Base-by-base conservation (phyloP, 2,797 vertebrate species). In the Hafferia zeledoni region DNA sequence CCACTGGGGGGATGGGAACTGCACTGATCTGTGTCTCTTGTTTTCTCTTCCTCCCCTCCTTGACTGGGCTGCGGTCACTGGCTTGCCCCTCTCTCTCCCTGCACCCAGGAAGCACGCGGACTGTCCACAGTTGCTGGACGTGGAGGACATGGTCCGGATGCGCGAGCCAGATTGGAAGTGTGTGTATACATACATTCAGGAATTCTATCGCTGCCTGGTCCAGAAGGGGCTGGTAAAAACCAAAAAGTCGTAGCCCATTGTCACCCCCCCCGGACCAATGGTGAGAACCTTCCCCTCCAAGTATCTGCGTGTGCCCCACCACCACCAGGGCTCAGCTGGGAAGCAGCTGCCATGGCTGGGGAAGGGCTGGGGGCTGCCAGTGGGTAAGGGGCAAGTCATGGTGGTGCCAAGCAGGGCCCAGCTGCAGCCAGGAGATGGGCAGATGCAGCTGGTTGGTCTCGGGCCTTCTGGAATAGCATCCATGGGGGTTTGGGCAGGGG, bases 131-230 rank as follows among this genome's bases (percentile, higher is more conserved):
- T 99, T 99, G 98, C 98, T 99, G 98, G 99, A 99, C 93, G 99
- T 99, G 98, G 99, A 99, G 97, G 99, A 99, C 98, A 99, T 99
- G 99, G 99, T 99, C 98, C 99, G 99, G 98, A 99, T 99, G 99
- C 99, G 99, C 82, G 99, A 99, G 98, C 99, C 99, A 3, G 99
- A 99, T 98, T 99, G 99, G 99, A 99, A 99, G 99, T 99, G 99
- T 98, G 99, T 99, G 98, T 99, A 99, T 98, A 99, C 99, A 97
- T 99, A 99, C 98, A 99, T 99, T 98, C 99, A 99, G 98, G 99
- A 99, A 98, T 99, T 99, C 99, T 99, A 99, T 99, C 98, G 99
- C 98, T 99, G 99, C 96, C 98, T 99, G 98, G 99, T 99, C 98
- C 99, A 98, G 98, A 99, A 99, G 98, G 99, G 99, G 98, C 99